Evolutionary conservation across 2,888 invertebrate species (phyloP).

Genomic region (Isotomurus palustris): DNA sequence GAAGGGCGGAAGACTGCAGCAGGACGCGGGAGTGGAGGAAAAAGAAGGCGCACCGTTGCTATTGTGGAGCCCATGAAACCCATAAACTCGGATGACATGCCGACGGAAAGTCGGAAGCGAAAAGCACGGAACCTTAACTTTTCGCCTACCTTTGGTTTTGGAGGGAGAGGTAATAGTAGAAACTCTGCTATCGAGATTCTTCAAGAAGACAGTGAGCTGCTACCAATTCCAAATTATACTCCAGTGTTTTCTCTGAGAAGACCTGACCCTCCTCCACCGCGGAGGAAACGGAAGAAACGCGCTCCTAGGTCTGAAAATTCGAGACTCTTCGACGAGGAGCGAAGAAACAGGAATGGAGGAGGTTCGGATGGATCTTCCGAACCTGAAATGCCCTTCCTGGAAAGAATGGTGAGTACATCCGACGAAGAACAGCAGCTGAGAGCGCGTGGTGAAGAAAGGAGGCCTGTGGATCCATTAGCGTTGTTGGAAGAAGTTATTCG

Average conservation of each 20-base stretch:
- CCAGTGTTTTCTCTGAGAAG: too few species aligned
- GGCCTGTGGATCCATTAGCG: neutral
- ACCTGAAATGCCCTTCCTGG: neutral
- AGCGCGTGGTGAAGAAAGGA: neutral
- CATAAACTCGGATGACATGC: slow-evolving; percentile 14
- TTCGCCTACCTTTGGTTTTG: slow-evolving; percentile 13
- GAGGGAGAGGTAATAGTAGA: neutral
- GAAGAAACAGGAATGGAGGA: slow-evolving; percentile 9
- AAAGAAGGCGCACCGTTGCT: slow-evolving; percentile 23
- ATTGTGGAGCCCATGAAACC: slow-evolving; percentile 31
- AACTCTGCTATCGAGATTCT: slow-evolving; percentile 24
- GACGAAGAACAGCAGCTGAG: neutral
- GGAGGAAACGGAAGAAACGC: too few species aligned
- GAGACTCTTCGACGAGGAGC: slow-evolving; percentile 2
- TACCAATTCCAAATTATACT: slow-evolving; percentile 18
- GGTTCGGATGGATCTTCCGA: too few species aligned
- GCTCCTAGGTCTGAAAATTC: too few species aligned
- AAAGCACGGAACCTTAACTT: slow-evolving; percentile 18
- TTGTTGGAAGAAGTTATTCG: neutral
- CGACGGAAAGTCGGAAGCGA: slow-evolving; percentile 10
- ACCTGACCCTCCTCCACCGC: too few species aligned
- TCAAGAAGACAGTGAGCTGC: slow-evolving; percentile 19
- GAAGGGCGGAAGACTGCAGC: neutral
- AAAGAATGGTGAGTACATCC: neutral
- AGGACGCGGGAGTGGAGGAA: slow-evolving; percentile 5